These are phyloP conservation scores for Pinna nobilis DNA, from an alignment of 1,140 invertebrate genomes.

Conservation along the genomic window DNA sequence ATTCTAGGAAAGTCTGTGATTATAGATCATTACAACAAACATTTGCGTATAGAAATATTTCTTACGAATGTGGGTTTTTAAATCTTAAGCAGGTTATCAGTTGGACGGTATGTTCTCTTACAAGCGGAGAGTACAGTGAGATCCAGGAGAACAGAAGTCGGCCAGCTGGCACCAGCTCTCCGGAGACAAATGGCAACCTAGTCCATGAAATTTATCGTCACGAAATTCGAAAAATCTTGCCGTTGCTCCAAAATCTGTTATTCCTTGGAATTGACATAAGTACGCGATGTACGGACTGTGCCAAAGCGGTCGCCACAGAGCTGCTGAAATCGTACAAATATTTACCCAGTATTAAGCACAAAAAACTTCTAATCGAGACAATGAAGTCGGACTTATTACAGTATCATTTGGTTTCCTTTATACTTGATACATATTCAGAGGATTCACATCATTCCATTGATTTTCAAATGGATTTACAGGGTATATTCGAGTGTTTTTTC, in stretches of 20 bases:
- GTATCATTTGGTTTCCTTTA: not conserved
- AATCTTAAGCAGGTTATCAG: constrained; percentile 7
- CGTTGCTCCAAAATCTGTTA: constrained; percentile 6
- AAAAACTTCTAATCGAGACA: constrained; percentile 7
- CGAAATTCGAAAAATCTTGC: constrained; percentile 1
- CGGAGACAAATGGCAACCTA: not conserved
- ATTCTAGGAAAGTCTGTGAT: not conserved
- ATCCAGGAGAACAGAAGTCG: not conserved
- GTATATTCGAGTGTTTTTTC: constrained; percentile 8
- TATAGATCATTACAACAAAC: not conserved
- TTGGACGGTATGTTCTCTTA: constrained; percentile 6
- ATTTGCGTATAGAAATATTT: constrained; percentile 2
- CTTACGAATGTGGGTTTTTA: constrained; percentile 11
- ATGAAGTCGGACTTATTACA: not conserved
- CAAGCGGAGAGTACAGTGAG: constrained; percentile 5
- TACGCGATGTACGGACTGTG: not conserved
- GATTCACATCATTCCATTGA: not conserved
- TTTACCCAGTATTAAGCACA: constrained; percentile 4
- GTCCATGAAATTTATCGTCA: not conserved
- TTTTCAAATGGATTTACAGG: constrained; percentile 2
- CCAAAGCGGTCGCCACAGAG: constrained; percentile 4
- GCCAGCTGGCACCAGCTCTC: not conserved
- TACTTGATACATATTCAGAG: not conserved
- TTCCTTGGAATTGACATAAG: constrained; percentile 2
- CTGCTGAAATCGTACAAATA: constrained; percentile 9